Percentiles rank a stretch among this genome's conserved stretches.
Evolutionary conservation across 2,888 invertebrate species (phyloP).

Genomic region (Ophion ellenae): DNA sequence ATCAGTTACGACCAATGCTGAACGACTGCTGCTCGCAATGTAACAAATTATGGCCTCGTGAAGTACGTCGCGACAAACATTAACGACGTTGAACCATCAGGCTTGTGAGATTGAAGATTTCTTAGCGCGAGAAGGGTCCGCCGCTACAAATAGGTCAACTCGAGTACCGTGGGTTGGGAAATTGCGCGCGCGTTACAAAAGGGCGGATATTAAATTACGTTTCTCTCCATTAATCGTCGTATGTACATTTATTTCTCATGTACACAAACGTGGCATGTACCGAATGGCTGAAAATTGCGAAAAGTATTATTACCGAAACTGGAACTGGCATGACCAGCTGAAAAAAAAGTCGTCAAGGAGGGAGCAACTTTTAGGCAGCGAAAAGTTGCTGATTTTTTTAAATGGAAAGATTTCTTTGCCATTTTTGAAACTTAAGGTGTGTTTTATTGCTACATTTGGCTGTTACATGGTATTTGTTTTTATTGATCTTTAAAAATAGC

Average conservation of each 20-base stretch:
- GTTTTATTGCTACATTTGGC: too few species aligned
- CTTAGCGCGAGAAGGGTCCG: conserved; percentile 6
- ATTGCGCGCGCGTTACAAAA: background rate
- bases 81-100: conserved; percentile 12
- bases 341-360: background rate
- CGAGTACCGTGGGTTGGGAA: background rate
- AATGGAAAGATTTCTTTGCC: too few species aligned
- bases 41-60: conserved; percentile 13
- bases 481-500: too few species aligned
- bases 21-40: conserved; percentile 1
- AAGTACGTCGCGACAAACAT: conserved; percentile 3
- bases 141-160: conserved; percentile 6
- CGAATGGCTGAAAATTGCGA: background rate
- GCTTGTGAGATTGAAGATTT: conserved; percentile 29
- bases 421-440: too few species aligned
- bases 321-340: too few species aligned
- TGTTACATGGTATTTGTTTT: too few species aligned
- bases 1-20: conserved; percentile 35
- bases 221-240: background rate
- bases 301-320: too few species aligned
- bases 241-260: background rate
- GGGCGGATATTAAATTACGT: background rate
- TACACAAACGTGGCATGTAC: background rate
- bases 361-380: too few species aligned
- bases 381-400: too few species aligned